Evolutionary conservation across 2,113 vertebrate genomes (phyloP).

Genomic region (Chloropsis hardwickii): DNA sequence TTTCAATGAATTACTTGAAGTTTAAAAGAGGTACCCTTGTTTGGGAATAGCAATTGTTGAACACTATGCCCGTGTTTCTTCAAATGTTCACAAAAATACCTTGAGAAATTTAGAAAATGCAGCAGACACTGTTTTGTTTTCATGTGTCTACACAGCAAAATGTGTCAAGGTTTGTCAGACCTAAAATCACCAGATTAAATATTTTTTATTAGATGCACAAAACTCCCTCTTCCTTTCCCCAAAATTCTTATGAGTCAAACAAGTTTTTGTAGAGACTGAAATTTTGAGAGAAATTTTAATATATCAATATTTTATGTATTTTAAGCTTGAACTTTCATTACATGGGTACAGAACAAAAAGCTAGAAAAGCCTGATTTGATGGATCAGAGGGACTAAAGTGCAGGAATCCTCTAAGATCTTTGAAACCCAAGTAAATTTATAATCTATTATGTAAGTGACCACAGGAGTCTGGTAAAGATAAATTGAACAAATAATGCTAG

Average conservation of each 20-base stretch:
- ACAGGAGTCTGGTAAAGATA: not conserved
- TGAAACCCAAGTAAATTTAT: not conserved
- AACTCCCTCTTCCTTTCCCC: not conserved
- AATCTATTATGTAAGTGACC: not conserved
- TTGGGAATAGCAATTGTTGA: not conserved
- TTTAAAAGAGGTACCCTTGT: not conserved
- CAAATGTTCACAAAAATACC: not conserved
- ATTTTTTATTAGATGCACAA: not conserved
- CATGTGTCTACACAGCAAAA: not conserved
- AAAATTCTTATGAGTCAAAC: not conserved
- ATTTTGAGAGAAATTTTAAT: not conserved
- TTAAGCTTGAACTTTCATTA: not conserved
- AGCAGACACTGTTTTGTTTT: not conserved
- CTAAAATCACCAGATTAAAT: not conserved
- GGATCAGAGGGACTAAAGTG: not conserved
- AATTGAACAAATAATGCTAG: not conserved
- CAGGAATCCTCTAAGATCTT: not conserved
- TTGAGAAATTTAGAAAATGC: not conserved
- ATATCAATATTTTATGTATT: not conserved
- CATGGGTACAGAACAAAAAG: not conserved
- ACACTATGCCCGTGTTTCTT: not conserved
- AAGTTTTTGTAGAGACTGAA: not conserved
- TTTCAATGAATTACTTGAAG: not conserved
- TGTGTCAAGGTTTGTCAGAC: not conserved
- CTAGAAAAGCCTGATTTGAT: not conserved